Evolutionary conservation across 23 tunicate species (phyloP), one percentile per base, ranked within the genome.

Genomic region (Trididemnum clinides): DNA sequence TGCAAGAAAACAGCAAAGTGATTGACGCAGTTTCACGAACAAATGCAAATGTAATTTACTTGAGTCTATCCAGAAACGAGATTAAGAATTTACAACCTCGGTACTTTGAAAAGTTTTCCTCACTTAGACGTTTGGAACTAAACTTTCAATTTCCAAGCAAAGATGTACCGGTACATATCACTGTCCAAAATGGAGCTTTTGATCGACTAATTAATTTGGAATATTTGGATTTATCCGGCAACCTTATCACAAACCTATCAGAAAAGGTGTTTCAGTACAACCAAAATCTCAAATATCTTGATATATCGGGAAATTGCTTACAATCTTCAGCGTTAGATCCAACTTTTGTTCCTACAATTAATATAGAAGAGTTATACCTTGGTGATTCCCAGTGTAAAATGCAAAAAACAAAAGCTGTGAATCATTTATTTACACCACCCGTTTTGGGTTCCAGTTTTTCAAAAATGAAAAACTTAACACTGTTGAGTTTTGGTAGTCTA

Each of bases 301-400:
- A 66, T 23, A 2, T 66, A 20, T 66, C 75, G 37, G 75, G 75
- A 31, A 66, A 66, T 66, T 66, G 75, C n/a, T 31, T 66, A 4
- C 7, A 28, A 37, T 32, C 30, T 32, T 28, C 37, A 4, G 37
- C 31, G n/a, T 4, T 31, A 4, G 37, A 66, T 66, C 75, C 75
- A 3, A 66, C 36, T 5, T 66, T 28, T 66, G 37, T 31, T 4
- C 37, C 75, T 28, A n/a, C n/a, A n/a, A 5, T 32, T 5, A 6
- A 66, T 7, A 66, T 31, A 6, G 5, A 30, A 19, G 10, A 10
- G 30, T 32, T 66, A 23, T 66, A 29, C 37, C 75, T 66, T 66
- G 75, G 75, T 4, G 30, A 66, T 20, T 29, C 30, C n/a, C 7
- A 20, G 37, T 66, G 75, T 20, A 29, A 66, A 15, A 4, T 66